Evolutionary conservation across 2,797 vertebrate genomes (phyloP).

Genomic region (Anas flavirostris): DNA sequence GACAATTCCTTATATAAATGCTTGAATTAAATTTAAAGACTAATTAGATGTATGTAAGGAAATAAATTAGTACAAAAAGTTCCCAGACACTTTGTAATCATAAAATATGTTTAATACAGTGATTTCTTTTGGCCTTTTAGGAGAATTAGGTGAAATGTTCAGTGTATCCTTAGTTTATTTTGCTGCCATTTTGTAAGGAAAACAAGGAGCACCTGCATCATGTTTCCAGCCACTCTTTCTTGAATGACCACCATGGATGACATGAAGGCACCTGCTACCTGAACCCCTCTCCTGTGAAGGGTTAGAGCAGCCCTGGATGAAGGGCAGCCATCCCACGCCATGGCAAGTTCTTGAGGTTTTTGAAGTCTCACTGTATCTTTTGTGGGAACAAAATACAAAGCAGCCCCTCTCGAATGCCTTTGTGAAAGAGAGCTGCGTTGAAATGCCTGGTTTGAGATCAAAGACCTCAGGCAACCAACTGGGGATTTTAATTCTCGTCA

Average conservation of each 20-base stretch:
- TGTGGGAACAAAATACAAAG: neutral
- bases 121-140: neutral
- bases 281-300: neutral
- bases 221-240: neutral
- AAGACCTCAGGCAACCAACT: neutral
- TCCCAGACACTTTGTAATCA: neutral
- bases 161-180: neutral
- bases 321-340: neutral
- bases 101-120: neutral
- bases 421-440: accelerated
- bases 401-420: neutral
- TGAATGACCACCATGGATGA: neutral
- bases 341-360: neutral
- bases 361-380: neutral
- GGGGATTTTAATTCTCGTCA: neutral
- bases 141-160: neutral
- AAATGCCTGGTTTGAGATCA: neutral
- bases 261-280: accelerated
- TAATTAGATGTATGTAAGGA: neutral
- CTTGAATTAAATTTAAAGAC: neutral
- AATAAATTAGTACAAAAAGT: neutral
- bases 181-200: neutral
- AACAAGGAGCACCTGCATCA: neutral
- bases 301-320: neutral
- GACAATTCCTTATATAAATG: neutral